Evolutionary conservation across 2,113 vertebrate genomes (phyloP).

Genomic region (Melanocharis versteri): DNA sequence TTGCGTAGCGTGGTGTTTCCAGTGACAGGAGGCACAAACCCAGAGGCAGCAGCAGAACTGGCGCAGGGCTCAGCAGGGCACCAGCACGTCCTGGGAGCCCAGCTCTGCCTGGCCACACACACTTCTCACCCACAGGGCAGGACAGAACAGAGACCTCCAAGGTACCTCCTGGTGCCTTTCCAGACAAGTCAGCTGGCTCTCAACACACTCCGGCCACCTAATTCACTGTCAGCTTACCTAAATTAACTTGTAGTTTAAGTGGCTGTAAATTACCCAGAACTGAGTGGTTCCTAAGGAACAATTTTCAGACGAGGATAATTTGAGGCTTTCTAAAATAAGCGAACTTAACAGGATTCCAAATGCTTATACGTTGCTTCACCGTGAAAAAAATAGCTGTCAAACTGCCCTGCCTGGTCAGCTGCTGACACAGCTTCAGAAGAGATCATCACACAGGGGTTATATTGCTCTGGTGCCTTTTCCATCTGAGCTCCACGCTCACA

Average conservation of each 20-base stretch:
- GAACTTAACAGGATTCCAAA: constrained; percentile 21
- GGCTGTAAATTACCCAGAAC: not conserved
- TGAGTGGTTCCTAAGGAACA: not conserved
- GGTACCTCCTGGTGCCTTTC: not conserved
- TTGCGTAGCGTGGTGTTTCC: fast-evolving
- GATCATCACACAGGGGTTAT: not conserved
- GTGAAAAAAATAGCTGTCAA: constrained; percentile 11
- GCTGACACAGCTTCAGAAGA: not conserved
- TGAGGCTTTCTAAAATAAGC: constrained; percentile 33
- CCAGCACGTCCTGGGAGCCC: fast-evolving
- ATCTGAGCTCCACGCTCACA: not conserved
- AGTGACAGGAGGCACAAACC: not conserved
- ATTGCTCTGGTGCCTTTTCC: not conserved
- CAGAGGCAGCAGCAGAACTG: not conserved
- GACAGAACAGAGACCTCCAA: not conserved
- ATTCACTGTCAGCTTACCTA: not conserved
- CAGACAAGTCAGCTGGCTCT: not conserved
- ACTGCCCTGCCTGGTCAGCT: constrained; percentile 8
- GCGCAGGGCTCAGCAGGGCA: not conserved
- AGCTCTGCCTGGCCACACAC: not conserved
- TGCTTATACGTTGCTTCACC: not conserved
- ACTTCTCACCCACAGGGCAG: not conserved
- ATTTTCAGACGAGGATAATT: not conserved
- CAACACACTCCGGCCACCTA: not conserved
- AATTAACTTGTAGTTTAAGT: not conserved